Evolutionary conservation across 2,888 invertebrate genomes (phyloP), one percentile per base, ranked within the genome.

Genomic region (Hirudinaria manillensis): DNA sequence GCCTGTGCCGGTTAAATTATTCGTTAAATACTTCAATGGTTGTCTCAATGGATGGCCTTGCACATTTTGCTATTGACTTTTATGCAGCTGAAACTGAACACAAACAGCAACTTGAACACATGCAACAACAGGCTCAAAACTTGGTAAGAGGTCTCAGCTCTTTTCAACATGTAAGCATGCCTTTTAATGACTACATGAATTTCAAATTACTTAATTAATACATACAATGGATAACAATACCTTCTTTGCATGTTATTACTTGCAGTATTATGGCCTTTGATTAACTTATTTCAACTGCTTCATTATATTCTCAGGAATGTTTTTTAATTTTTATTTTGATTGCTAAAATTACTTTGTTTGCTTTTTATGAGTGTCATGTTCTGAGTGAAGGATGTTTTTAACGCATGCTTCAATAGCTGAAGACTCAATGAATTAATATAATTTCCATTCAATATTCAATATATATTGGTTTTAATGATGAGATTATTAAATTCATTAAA

Each of bases 131-230:
- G 38, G 56, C 32, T 34, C 34, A 65, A 21, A 73, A 32, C 36
- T 65, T 73, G 61, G 73, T 73, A 34, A 73, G 65, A 61, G 73
- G 56, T 34, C 27, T 73, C 65, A 65, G 24, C 65, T 61, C 73
- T 21, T 73, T 73, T 73, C 73, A 73, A 61, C 73, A 73, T 65
- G 73, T 73, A 65, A 45, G 71, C 68, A 45, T 70, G 71, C 36
- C 7, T 68, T 68, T 68, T 45, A 45, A 32, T 68, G 68, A 32
- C 4, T 16, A 61, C 29, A 61, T 68, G 21, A 13, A 68, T n/a
- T n/a, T 68, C 21, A 4, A 67, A 67, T 6, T 32, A 21, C 13
- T 29, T 10, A 34, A 36, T 68, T 68, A 29, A 7, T 68, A 6
- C 19, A 68, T 53, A 16, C 29, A 3, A 34, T 68, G 2, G 68